Percentiles rank a stretch among this genome's conserved stretches.
phyloP scores from a whole-genome alignment of 2,888 invertebrate species.

The Panzeria rudis region DNA sequence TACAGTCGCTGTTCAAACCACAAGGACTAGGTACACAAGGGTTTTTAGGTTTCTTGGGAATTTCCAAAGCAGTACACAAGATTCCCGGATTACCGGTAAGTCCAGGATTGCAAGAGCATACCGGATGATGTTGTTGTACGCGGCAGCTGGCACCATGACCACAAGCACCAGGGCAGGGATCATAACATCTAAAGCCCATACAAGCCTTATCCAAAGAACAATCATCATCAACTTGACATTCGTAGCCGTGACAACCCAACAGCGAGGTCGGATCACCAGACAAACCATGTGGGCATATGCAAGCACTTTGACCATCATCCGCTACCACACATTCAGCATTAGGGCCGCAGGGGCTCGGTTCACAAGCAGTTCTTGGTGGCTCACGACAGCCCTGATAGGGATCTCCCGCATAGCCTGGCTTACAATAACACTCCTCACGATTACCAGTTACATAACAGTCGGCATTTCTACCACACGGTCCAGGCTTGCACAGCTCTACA shows the following conservation, averaged over 20 bases:
- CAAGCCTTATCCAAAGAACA: conserved; percentile 90
- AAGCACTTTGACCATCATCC: conserved; percentile 88
- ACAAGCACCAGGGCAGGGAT: conserved; percentile 93
- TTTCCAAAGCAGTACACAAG: conserved; percentile 87
- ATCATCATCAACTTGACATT: conserved; percentile 92
- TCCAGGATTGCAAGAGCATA: conserved; percentile 90
- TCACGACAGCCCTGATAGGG: conserved; percentile 90
- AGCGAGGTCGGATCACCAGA: conserved; percentile 90
- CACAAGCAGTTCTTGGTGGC: conserved; percentile 88
- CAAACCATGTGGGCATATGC: conserved; percentile 90
- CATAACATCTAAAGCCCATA: conserved; percentile 90
- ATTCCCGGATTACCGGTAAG: conserved; percentile 91
- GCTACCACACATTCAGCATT: conserved; percentile 89
- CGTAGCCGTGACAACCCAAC: conserved; percentile 90
- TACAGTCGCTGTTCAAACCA: conserved; percentile 91
- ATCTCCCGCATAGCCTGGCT: conserved; percentile 90
- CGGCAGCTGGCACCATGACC: conserved; percentile 90
- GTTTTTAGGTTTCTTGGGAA: conserved; percentile 85
- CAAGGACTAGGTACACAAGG: conserved; percentile 91
- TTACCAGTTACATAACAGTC: conserved; percentile 93
- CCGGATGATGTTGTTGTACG: conserved; percentile 91
- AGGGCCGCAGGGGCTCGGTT: conserved; percentile 92
- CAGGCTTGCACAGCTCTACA: conserved; percentile 89
- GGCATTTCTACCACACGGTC: conserved; percentile 92
- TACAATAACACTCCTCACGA: conserved; percentile 93